Conservation (phyloP, 2,797 vertebrate species). For the Craterocephalus amniculus region DNA sequence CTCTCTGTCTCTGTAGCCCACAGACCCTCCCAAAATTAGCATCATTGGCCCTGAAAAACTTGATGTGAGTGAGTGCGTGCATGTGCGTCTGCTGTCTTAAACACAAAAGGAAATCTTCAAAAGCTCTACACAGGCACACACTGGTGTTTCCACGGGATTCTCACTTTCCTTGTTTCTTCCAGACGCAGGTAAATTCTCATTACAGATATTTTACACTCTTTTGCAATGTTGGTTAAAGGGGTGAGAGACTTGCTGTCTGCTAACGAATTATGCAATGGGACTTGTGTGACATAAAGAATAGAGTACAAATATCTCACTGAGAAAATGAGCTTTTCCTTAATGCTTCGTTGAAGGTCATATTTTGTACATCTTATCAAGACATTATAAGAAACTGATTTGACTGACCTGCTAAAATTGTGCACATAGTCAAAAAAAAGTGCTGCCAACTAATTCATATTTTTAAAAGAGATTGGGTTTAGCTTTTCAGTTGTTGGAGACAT, state of each 20-base stretch:
- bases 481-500: background rate
- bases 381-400: background rate
- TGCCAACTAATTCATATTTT: background rate
- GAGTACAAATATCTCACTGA: background rate
- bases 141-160: constrained; percentile 50
- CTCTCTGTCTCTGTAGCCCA: constrained; percentile 7
- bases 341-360: background rate
- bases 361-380: background rate
- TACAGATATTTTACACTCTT: constrained; percentile 1
- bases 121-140: constrained; percentile 43
- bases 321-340: background rate
- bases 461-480: background rate
- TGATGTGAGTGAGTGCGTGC: constrained; percentile 11
- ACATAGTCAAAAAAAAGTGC: constrained; percentile 8
- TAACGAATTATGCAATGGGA: constrained; percentile 2
- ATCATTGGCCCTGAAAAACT: constrained; percentile 26
- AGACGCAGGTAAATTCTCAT: constrained; percentile 71
- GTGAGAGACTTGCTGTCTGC: background rate
- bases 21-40: constrained; percentile 55
- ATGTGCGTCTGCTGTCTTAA: constrained; percentile 51
- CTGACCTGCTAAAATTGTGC: background rate
- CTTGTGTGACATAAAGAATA: background rate
- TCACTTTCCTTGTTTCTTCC: constrained; percentile 41
- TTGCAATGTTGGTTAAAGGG: background rate
- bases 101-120: constrained; percentile 66